A percentile compares a stretch with the other conserved stretches of the same genome.
These are phyloP conservation scores for Pterois miles DNA, from an alignment of 2,797 vertebrate species.

Conservation along the genomic window DNA sequence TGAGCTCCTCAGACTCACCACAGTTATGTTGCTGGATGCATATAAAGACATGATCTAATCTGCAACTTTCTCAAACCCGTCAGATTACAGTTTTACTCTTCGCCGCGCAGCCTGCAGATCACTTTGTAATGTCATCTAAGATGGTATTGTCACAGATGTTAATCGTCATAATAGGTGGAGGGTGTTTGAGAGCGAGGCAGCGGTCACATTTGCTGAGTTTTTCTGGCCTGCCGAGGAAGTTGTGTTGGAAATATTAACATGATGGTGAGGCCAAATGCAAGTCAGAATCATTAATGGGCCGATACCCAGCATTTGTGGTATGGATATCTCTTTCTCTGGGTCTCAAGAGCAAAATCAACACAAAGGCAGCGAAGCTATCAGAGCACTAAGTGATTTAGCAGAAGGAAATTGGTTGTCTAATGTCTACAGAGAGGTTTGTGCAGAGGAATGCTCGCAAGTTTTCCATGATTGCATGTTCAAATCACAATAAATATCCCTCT, in stretches of 20 bases:
- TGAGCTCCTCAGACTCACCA: constrained; percentile 66
- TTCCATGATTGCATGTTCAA: constrained; percentile 81
- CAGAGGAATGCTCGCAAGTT: constrained; percentile 75
- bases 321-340: constrained; percentile 61
- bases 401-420: constrained; percentile 78
- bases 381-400: constrained; percentile 77
- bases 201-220: constrained; percentile 22
- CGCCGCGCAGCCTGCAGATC: constrained; percentile 46
- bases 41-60: constrained; percentile 75
- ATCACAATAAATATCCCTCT: constrained; percentile 75
- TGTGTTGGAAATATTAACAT: constrained; percentile 69
- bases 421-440: constrained; percentile 75
- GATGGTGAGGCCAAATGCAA: constrained; percentile 50
- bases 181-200: constrained; percentile 33
- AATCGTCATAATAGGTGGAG: constrained; percentile 21
- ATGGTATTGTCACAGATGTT: constrained; percentile 60
- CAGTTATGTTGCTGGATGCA: constrained; percentile 72
- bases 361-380: constrained; percentile 60
- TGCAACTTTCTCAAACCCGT: constrained; percentile 48
- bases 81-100: constrained; percentile 49
- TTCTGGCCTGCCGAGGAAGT: constrained; percentile 47
- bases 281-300: constrained; percentile 61
- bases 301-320: constrained; percentile 63
- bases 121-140: constrained; percentile 59
- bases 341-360: constrained; percentile 73